Evolutionary conservation across 2,113 vertebrate species (phyloP).

Genomic region (Psephotus haematonotus): DNA sequence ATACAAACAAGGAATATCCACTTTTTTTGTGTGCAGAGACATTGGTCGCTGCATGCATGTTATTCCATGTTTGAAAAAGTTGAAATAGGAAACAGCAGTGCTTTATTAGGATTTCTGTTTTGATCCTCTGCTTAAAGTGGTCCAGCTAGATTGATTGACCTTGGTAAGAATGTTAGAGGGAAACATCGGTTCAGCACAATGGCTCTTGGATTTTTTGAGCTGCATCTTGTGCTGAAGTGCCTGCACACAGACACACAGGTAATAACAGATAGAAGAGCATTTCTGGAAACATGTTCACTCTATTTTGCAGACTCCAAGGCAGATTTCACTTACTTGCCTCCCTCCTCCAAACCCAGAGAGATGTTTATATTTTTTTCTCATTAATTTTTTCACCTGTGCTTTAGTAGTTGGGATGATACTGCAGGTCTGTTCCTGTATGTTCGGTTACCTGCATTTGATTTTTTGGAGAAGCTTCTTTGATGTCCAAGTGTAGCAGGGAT

Average conservation of each 20-base stretch:
- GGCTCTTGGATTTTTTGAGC: background rate
- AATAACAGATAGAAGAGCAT: background rate
- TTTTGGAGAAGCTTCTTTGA: background rate
- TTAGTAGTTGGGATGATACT: background rate
- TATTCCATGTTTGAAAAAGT: background rate
- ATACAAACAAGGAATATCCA: background rate
- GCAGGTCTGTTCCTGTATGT: background rate
- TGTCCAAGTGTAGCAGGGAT: background rate
- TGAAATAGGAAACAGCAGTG: background rate
- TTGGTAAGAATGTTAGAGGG: background rate
- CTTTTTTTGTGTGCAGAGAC: background rate
- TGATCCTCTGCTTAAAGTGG: background rate
- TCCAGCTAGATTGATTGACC: background rate
- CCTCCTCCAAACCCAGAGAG: fast-evolving
- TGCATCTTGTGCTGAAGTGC: background rate
- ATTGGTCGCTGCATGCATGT: background rate
- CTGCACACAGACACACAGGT: background rate
- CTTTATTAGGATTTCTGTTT: background rate
- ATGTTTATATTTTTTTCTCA: background rate
- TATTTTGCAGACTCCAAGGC: background rate
- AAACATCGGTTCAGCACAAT: background rate
- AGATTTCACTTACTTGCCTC: background rate
- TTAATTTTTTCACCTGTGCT: background rate
- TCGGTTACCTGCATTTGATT: background rate
- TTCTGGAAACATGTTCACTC: background rate